A percentile compares a stretch with the other conserved stretches of the same genome.
Conservation (phyloP, 2,797 vertebrate species). For the Benthosema pterotum region DNA sequence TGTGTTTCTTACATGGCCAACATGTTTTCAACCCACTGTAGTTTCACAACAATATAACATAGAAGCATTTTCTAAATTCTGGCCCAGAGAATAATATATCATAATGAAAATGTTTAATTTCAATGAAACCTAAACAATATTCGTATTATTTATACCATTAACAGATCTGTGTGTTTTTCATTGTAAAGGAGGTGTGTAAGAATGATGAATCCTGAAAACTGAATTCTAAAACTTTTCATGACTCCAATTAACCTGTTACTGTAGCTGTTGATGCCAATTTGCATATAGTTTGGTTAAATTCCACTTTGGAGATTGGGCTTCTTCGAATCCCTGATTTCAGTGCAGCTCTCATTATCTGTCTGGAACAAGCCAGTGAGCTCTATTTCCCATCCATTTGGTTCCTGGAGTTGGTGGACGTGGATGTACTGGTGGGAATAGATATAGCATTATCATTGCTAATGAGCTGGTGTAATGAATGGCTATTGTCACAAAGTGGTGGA, state of each 20-base stretch:
- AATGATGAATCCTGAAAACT: constrained; percentile 33
- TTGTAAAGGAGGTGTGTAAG: constrained; percentile 14
- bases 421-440: constrained; percentile 68
- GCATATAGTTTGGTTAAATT: constrained; percentile 66
- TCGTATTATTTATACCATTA: constrained; percentile 56
- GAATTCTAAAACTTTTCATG: constrained; percentile 70
- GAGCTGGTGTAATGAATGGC: constrained; percentile 94
- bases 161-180: constrained; percentile 47
- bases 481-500: constrained; percentile 67
- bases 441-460: constrained; percentile 82
- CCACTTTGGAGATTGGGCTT: constrained; percentile 67
- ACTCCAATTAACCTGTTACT: constrained; percentile 80
- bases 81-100: too few relatives aligned
- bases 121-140: constrained; percentile 29
- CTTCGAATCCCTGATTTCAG: constrained; percentile 63
- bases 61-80: too few relatives aligned
- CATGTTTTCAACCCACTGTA: too few relatives aligned
- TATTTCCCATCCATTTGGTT: constrained; percentile 44
- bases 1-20: too few relatives aligned
- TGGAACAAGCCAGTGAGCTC: constrained; percentile 63
- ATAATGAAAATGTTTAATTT: too few relatives aligned
- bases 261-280: constrained; percentile 70
- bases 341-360: constrained; percentile 75
- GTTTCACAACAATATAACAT: too few relatives aligned
- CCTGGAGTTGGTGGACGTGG: constrained; percentile 51